Conservation (phyloP, 2,797 vertebrate genomes). For the Clamator glandarius region DNA sequence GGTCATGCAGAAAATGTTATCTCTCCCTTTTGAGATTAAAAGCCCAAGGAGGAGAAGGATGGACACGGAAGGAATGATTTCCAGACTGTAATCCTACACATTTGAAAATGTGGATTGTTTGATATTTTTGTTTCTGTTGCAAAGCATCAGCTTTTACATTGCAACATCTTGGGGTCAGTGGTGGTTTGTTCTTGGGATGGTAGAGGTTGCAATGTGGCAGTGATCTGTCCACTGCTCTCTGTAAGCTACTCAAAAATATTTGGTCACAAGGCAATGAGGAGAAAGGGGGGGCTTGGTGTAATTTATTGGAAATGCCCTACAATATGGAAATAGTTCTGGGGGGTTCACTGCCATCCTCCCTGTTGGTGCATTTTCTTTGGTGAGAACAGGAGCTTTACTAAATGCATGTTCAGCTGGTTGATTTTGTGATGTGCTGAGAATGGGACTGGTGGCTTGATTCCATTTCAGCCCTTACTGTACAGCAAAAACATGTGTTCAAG, state of each 20-base stretch:
- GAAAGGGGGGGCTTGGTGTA: background rate
- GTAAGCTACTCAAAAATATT: fast-evolving
- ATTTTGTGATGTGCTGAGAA: background rate
- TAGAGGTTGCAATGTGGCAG: background rate
- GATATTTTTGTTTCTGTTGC: background rate
- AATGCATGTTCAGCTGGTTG: background rate
- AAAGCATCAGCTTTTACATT: background rate
- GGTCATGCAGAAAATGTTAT: background rate
- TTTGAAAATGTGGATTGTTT: background rate
- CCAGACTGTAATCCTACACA: background rate
- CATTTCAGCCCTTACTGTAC: background rate
- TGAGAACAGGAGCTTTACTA: background rate
- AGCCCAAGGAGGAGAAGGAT: background rate
- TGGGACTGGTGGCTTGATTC: background rate
- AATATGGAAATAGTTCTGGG: background rate
- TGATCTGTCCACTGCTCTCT: background rate
- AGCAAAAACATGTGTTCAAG: background rate
- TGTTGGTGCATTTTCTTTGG: too few relatives aligned
- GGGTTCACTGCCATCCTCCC: background rate
- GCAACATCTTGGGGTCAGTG: background rate
- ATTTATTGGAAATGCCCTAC: background rate
- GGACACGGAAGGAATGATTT: background rate
- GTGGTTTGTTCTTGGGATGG: background rate
- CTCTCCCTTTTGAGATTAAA: background rate
- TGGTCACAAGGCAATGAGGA: background rate